Evolutionary conservation across 2,797 vertebrate genomes (phyloP).

Genomic region (Chelmon rostratus): DNA sequence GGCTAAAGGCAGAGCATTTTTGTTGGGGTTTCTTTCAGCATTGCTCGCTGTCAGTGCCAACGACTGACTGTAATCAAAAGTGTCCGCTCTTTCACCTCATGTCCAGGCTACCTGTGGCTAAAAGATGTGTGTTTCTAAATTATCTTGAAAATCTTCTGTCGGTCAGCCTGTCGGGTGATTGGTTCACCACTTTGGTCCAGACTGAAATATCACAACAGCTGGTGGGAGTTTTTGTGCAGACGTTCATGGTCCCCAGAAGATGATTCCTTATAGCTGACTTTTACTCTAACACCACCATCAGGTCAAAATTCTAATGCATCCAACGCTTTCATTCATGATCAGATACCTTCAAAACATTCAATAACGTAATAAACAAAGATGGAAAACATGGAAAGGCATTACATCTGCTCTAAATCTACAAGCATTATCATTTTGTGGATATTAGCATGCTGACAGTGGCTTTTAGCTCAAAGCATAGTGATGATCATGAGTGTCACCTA

Average conservation of each 20-base stretch:
- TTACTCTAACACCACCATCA: background rate
- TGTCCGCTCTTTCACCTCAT: background rate
- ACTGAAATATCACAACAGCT: background rate
- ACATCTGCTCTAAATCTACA: no score
- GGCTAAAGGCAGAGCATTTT: background rate
- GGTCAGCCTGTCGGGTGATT: background rate
- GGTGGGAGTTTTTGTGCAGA: background rate
- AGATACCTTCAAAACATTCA: background rate
- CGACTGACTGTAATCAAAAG: background rate
- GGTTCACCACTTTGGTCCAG: background rate
- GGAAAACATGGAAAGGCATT: no score
- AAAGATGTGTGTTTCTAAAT: slow-evolving; percentile 11
- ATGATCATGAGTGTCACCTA: no score
- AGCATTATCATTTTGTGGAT: no score
- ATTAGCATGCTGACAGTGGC: no score
- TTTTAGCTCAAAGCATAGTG: no score
- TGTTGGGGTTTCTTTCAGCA: background rate
- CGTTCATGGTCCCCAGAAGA: background rate
- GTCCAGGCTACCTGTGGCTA: background rate
- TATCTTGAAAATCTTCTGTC: background rate
- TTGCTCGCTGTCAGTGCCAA: background rate
- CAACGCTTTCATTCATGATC: background rate
- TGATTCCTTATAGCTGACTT: background rate
- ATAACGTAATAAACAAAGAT: no score
- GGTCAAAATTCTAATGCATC: background rate